Base-by-base conservation (phyloP, 2,888 invertebrate genomes). In the Falcaria lacertinaria region DNA sequence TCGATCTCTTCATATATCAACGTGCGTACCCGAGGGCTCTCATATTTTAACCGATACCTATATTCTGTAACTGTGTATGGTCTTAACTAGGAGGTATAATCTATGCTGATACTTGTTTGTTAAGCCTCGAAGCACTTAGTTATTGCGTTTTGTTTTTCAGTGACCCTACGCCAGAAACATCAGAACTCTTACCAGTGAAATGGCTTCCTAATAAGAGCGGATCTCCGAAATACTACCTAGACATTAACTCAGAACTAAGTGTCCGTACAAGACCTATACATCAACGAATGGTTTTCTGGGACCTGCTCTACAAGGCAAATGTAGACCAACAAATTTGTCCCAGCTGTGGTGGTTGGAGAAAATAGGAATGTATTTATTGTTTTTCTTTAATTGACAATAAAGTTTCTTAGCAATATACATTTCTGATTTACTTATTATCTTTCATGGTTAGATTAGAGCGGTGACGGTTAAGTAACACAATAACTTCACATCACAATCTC, bases 251-350 rank as follows among this genome's bases (percentile, higher is more conserved):
- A 0, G 54, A 66, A 4, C 15, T 76, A 3, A 25, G 42, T 0
- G 11, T 64, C 0, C 45, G 47, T 2, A 48, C 45, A 2, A 57
- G 72, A 16, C 74, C 74, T 0, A 63, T 64, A 35, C 39, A 61
- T 17, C 49, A 57, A 4, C 60, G 78, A 17, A 60, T 70, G 52
- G 48, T 69, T 0, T 78, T 77, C 46, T 74, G 73, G 72, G 72
- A 78, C 40, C 45, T 77, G 4, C 70, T 80, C 48, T 71, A 56
- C 28, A 59, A 55, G 25, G 42, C 41, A 7, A 72, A 74, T 39
- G 42, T 49, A 15, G 41, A 55, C 11, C 35, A 52, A 6, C 52
- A 51, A 39, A 51, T 28, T 11, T 28, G 19, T 13, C 22, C 40
- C n/a, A 40, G 40, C 32, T 42, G 40, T 3, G 42, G 42, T n/a